phyloP scores from a whole-genome alignment of 2,113 vertebrate genomes.

The Tragelaphus buxtoni region DNA sequence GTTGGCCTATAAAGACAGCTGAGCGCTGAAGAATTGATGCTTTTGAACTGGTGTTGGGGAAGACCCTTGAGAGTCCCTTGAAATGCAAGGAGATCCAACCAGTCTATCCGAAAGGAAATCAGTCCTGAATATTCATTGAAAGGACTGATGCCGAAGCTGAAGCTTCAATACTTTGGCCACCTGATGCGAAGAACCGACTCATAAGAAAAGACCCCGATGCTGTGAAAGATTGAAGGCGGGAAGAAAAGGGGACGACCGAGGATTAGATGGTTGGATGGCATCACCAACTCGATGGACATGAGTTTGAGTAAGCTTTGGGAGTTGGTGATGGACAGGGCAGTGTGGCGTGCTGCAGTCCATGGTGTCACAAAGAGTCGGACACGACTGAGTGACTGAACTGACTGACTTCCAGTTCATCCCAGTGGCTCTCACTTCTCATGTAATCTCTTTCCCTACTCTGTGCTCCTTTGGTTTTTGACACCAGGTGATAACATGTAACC shows the following conservation, averaged over 20 bases:
- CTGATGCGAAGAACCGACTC: neutral
- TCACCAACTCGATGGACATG: neutral
- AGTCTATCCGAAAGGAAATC: neutral
- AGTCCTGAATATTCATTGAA: neutral
- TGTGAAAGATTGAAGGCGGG: neutral
- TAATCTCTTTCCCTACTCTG: neutral
- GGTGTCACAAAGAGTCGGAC: neutral
- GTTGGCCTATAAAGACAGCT: neutral
- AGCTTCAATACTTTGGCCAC: neutral
- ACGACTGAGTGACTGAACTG: neutral
- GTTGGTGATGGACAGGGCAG: neutral
- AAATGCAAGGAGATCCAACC: neutral
- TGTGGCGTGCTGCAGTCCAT: neutral
- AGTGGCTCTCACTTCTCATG: neutral
- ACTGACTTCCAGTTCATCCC: neutral
- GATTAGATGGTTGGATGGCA: neutral
- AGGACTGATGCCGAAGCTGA: neutral
- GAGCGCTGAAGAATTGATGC: neutral
- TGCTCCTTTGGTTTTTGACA: neutral
- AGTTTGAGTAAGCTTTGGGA: neutral
- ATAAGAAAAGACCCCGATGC: neutral
- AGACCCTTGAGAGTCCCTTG: neutral
- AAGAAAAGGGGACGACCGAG: neutral
- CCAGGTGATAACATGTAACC: too few relatives aligned
- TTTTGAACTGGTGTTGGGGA: neutral